Percentiles rank a stretch among this genome's conserved stretches.
Conservation (phyloP, 2,797 vertebrate species). For the Danio jaintianensis region DNA sequence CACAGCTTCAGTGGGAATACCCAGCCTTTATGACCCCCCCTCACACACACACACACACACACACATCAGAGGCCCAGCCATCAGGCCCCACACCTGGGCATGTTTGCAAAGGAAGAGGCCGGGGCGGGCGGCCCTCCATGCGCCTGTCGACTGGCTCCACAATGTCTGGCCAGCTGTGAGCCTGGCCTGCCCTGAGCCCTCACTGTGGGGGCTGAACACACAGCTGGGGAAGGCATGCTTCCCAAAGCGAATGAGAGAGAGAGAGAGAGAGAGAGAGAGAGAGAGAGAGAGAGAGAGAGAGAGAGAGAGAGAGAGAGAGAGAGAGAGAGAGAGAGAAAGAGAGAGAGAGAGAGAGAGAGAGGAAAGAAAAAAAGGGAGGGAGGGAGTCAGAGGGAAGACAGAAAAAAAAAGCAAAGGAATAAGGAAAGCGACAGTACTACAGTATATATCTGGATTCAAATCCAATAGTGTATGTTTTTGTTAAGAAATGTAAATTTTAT, state of each 20-base stretch:
- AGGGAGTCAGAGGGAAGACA: conserved; percentile 68
- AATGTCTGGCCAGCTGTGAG: conserved; percentile 88
- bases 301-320: conserved; percentile 65
- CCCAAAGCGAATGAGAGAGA: conserved; percentile 77
- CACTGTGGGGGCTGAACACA: conserved; percentile 83
- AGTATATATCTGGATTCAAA: conserved; percentile 5
- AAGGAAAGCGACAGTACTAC: conserved; percentile 15
- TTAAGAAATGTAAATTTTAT: not conserved
- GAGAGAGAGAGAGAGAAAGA: conserved; percentile 69
- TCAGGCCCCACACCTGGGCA: conserved; percentile 86
- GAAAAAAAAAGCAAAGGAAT: conserved; percentile 59
- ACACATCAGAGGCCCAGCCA: conserved; percentile 83
- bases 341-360: conserved; percentile 67
- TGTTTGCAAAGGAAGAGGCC: conserved; percentile 87
- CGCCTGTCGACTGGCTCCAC: conserved; percentile 87
- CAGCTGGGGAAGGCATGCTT: conserved; percentile 87
- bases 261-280: too few relatives aligned
- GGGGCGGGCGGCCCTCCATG: conserved; percentile 85
- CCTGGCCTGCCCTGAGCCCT: conserved; percentile 81
- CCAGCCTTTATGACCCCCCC: conserved; percentile 61
- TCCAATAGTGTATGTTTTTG: not conserved
- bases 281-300: too few relatives aligned
- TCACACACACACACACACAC: conserved; percentile 65
- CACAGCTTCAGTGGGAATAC: conserved; percentile 81
- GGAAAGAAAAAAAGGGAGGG: conserved; percentile 68